Evolutionary conservation across 2,797 vertebrate genomes (phyloP), one percentile per base, ranked within the genome.

Genomic region (Sciurus carolinensis): DNA sequence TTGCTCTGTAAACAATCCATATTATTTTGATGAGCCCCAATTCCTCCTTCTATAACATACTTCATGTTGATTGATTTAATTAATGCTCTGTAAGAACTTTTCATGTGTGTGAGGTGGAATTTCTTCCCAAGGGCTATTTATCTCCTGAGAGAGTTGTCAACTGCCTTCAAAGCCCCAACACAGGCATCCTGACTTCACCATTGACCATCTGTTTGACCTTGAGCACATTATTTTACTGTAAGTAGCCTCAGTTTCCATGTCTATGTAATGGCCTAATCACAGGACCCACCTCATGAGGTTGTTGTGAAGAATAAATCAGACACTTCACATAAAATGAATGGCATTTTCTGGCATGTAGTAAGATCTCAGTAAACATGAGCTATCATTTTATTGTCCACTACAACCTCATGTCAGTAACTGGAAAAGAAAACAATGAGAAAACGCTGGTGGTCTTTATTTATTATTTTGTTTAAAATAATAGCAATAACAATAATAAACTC

Each of bases 381-480:
- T 67, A 82, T 75, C 75, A 69, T 50, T 82, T 95, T 91, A 85
- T 18, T 52, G 54, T 33, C 30, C 69, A 84, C 24, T 83, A 73
- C 6, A 83, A 91, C 57, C 26, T 87, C 75, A 42, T 52, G 52
- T 59, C 81, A 75, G 10, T n/a, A 91, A 83, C 33, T 90, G 17
- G 18, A 95, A 62, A 80, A 15, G 11, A 83, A 86, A 24, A 36
- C 26, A 69, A 44, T 22, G 26, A 79, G 64, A 54, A 95, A 75
- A 96, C 50, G 14, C 72, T 24, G 9, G 28, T 57, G n/a, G 42
- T 24, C 36, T 93, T 42, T 4, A 52, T 36, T 36, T 0, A n/a
- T 28, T 44, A 50, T 36, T 66, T 82, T 77, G 26, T 72, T 87
- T 82, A 93, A 87, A 95, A 54, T 50, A 82, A 87, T 39, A 79